Evolutionary conservation across 2,797 vertebrate genomes (phyloP), one percentile per base, ranked within the genome.

Genomic region (Monodelphis domestica): DNA sequence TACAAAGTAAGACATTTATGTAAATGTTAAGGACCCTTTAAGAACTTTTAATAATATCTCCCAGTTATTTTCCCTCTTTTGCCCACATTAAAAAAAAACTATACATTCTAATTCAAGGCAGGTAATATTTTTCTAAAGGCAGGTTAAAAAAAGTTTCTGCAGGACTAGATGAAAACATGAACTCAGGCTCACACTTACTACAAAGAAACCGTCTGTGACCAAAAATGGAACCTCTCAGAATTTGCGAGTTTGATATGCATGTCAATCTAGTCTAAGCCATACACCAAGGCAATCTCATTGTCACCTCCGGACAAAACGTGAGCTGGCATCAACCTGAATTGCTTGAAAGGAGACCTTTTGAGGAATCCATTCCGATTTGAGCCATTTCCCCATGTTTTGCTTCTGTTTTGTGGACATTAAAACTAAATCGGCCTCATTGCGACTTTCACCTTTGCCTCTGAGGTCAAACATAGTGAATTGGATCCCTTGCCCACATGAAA

Each of bases 21-120:
- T 95, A 97, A 97, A 97, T 96, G 95, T 97, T 97, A 97, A 97
- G 70, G 92, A 96, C 93, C 70, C 95, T 95, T 93, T 55, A 92
- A 95, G 95, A 54, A 91, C 63, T 90, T 95, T 94, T 59, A 84
- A 92, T 92, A 93, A 91, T 92, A 92, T 94, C 51, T 90, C 94
- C 88, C 94, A 88, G n/a, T 91, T 94, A 92, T 91, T 45, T 53
- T 88, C 12, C 91, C 92, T 92, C 55, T 91, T 55, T 12, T 38
- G 90, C 51, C 29, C 30, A 52, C 54, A 55, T 10, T 70, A 91
- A 95, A 93, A 45, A 70, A 91, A 95, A 93, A 45, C 38, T 78
- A 1, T 56, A 89, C 89, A 94, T 94, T 56, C 88, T 92, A 90
- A 96, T 52, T 90, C 54, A 91, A 92, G 54, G 9, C 17, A 78